Percentiles rank a stretch among this genome's conserved stretches.
Evolutionary conservation across 1,140 invertebrate genomes (phyloP).

Genomic region (Calliphora vicina): DNA sequence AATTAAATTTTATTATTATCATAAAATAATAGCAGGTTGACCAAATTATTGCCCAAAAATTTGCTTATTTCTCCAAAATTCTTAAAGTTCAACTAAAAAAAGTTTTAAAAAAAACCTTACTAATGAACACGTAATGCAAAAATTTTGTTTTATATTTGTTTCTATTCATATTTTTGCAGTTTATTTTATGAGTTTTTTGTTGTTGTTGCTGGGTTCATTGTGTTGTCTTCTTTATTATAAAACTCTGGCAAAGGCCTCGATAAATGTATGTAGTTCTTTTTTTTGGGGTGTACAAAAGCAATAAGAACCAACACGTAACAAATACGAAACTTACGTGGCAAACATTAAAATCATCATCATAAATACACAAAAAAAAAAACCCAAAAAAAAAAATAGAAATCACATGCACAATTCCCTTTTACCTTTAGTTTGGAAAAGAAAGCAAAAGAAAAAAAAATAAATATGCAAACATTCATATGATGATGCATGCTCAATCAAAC

Average conservation of each 20-base stretch:
- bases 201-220: too few relatives aligned
- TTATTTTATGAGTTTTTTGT: too few relatives aligned
- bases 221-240: background rate
- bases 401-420: background rate
- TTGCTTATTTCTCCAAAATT: too few relatives aligned
- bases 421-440: background rate
- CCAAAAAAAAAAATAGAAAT: too few relatives aligned
- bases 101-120: too few relatives aligned
- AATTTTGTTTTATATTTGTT: background rate
- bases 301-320: constrained; percentile 4
- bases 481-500: background rate
- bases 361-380: background rate
- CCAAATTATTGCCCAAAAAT: too few relatives aligned
- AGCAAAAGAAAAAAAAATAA: background rate
- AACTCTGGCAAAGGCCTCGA: background rate
- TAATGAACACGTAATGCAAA: background rate
- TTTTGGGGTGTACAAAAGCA: background rate
- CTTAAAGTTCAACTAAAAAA: too few relatives aligned
- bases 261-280: too few relatives aligned
- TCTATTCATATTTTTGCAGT: too few relatives aligned
- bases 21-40: too few relatives aligned
- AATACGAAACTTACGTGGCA: constrained; percentile 2
- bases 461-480: background rate
- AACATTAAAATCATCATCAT: constrained; percentile 9
- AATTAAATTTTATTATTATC: too few relatives aligned